Evolutionary conservation across 2,113 vertebrate genomes (phyloP).

Genomic region (Hystrix brachyura): DNA sequence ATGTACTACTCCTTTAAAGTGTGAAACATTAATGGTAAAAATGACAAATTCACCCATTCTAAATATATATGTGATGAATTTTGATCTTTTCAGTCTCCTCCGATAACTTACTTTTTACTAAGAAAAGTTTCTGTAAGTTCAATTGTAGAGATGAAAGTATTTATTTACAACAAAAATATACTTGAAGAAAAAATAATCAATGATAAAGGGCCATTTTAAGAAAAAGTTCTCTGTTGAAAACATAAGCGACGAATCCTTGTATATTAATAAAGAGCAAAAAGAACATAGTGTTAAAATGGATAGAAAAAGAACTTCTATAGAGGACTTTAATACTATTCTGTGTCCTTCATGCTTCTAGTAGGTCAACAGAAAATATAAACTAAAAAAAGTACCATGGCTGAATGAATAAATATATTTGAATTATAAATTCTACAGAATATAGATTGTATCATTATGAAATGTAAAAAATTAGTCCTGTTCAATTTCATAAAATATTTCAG

Average conservation of each 20-base stretch:
- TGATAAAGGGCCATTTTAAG: not conserved
- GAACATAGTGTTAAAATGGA: not conserved
- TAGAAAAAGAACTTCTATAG: not conserved
- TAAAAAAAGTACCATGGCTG: not conserved
- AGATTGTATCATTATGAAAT: not conserved
- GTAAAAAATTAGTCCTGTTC: not conserved
- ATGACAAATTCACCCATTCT: not conserved
- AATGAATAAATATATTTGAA: slow-evolving; percentile 43
- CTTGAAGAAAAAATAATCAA: slow-evolving; percentile 22
- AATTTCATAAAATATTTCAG: slow-evolving; percentile 11
- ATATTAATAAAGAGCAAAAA: slow-evolving; percentile 5
- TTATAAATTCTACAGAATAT: not conserved
- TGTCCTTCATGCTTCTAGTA: not conserved
- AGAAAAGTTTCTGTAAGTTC: slow-evolving; percentile 35
- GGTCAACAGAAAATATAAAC: not conserved
- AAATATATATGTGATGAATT: not conserved
- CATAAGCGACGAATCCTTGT: slow-evolving; percentile 6
- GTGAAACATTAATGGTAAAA: not conserved
- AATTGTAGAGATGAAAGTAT: slow-evolving; percentile 4
- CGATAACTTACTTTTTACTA: not conserved
- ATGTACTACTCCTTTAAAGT: not conserved
- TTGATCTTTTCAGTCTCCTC: slow-evolving; percentile 4
- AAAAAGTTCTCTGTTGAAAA: not conserved
- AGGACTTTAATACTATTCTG: not conserved
- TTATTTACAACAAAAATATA: slow-evolving; percentile 46